Conservation (phyloP, 35 echinoderm and acorn worm species). For the Apostichopus japonicus region DNA sequence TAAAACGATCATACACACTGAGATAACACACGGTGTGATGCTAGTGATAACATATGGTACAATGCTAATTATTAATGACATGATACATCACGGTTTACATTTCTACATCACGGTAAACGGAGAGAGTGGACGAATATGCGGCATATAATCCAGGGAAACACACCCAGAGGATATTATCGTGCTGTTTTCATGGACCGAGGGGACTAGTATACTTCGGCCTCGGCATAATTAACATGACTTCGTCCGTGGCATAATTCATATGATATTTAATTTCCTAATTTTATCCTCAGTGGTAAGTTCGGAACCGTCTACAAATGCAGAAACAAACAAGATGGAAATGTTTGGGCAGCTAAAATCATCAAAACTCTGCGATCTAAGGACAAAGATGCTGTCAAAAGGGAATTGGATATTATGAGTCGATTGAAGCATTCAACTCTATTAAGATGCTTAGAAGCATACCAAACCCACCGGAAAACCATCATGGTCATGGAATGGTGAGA, state of each 20-base stretch:
- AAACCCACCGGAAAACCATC: constrained; percentile 65
- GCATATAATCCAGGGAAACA: too few relatives aligned
- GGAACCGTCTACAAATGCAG: constrained; percentile 89
- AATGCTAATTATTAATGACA: too few relatives aligned
- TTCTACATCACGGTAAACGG: too few relatives aligned
- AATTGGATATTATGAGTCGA: constrained; percentile 82
- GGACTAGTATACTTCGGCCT: background rate
- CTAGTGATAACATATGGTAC: too few relatives aligned
- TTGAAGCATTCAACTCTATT: constrained; percentile 77
- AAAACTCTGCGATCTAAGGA: constrained; percentile 77
- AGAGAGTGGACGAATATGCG: too few relatives aligned
- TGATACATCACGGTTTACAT: too few relatives aligned
- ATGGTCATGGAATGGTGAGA: constrained; percentile 95
- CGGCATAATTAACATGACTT: background rate
- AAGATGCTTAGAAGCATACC: constrained; percentile 79
- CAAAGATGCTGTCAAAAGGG: constrained; percentile 71
- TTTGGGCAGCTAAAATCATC: constrained; percentile 96
- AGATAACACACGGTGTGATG: too few relatives aligned
- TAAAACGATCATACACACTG: too few relatives aligned
- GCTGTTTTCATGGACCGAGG: too few relatives aligned
- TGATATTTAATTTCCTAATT: background rate
- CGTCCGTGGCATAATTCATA: background rate
- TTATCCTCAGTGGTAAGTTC: constrained; percentile 80
- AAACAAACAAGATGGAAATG: constrained; percentile 69
- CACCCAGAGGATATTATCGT: too few relatives aligned